Percentiles rank a stretch among this genome's conserved stretches.
These are phyloP conservation scores for human DNA, from an alignment of 2,113 vertebrate species.

Conservation along the genomic window GRCh38 chr6:14512001-14512500, in stretches of 20 bases:
- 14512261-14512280: background rate
- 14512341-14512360: background rate
- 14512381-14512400: background rate
- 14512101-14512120: background rate
- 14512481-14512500: background rate
- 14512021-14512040: background rate
- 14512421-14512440: background rate
- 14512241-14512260: too few relatives aligned
- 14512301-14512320: background rate
- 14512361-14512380: background rate
- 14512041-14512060: fast-evolving
- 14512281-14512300: fast-evolving
- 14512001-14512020: background rate
- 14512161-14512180: background rate
- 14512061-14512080: background rate
- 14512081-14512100: background rate
- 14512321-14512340: background rate
- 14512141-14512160: background rate
- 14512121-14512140: background rate
- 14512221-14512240: background rate
- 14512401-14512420: background rate
- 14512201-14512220: background rate
- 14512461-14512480: background rate
- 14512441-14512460: background rate
- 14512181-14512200: fast-evolving